Evolutionary conservation across 2,888 invertebrate genomes (phyloP).

Genomic region (Silvanus unidentatus): DNA sequence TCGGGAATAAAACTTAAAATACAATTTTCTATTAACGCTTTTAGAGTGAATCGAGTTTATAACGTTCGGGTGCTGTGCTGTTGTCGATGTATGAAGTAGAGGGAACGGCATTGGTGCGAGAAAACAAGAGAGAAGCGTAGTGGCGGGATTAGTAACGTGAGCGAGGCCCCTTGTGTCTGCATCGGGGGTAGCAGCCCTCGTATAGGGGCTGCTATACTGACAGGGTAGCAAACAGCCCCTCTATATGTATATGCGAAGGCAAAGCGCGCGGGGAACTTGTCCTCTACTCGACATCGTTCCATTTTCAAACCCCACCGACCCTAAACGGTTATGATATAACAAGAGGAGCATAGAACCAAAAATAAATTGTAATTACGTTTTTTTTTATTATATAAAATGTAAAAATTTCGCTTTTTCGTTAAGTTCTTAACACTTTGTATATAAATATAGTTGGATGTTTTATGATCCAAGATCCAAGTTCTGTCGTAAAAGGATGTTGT

Average conservation of each 20-base stretch:
- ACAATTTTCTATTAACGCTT: constrained; percentile 15
- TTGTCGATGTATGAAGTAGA: constrained; percentile 1
- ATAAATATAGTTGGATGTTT: too few relatives aligned
- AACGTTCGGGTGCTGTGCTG: background rate
- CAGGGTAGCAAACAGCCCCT: background rate
- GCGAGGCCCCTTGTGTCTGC: constrained; percentile 17
- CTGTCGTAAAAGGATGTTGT: too few relatives aligned
- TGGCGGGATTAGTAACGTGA: constrained; percentile 22
- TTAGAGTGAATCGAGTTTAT: constrained; percentile 5
- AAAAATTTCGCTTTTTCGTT: too few relatives aligned
- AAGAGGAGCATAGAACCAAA: too few relatives aligned
- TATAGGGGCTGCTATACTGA: constrained; percentile 9
- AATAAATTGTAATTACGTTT: too few relatives aligned
- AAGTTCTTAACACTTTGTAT: too few relatives aligned
- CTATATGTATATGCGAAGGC: background rate
- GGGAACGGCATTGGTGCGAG: background rate
- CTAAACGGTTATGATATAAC: too few relatives aligned
- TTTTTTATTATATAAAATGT: too few relatives aligned
- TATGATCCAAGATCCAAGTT: too few relatives aligned
- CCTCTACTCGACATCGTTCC: too few relatives aligned
- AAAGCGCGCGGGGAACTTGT: too few relatives aligned
- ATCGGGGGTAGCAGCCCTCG: constrained; percentile 22
- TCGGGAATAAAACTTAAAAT: constrained; percentile 4
- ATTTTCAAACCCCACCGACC: too few relatives aligned
- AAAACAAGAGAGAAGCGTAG: constrained; percentile 7